A percentile compares a stretch with the other conserved stretches of the same genome.
phyloP scores from a whole-genome alignment of 2,113 vertebrate genomes.

The Aepyceros melampus region DNA sequence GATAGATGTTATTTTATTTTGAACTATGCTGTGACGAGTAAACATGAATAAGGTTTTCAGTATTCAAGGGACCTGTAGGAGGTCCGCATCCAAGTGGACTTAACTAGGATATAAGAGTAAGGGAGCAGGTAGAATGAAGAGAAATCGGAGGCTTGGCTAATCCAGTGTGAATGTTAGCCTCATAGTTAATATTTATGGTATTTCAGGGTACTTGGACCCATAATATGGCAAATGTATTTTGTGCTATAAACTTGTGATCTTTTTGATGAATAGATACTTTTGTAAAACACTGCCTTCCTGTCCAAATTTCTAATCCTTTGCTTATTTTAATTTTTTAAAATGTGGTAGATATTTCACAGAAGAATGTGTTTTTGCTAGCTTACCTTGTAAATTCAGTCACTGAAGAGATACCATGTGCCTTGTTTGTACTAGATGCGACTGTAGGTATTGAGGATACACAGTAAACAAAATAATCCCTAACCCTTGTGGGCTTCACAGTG shows the following conservation, averaged over 20 bases:
- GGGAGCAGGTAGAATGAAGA: neutral
- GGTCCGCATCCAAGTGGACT: neutral
- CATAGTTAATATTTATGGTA: neutral
- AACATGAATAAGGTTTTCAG: neutral
- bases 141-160: neutral
- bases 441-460: neutral
- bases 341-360: neutral
- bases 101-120: neutral
- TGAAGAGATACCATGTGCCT: neutral
- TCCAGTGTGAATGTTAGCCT: neutral
- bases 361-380: neutral
- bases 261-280: conserved; percentile 7
- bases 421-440: neutral
- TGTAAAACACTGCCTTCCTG: neutral
- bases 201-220: neutral
- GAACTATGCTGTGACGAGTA: neutral
- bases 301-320: neutral
- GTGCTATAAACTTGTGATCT: neutral
- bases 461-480: neutral
- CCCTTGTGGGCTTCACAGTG: neutral
- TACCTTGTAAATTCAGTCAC: neutral
- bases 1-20: neutral
- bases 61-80: neutral
- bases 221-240: neutral
- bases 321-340: neutral